These are phyloP conservation scores for Clarias fuscus DNA, from an alignment of 2,797 vertebrate species.

Conservation along the genomic window DNA sequence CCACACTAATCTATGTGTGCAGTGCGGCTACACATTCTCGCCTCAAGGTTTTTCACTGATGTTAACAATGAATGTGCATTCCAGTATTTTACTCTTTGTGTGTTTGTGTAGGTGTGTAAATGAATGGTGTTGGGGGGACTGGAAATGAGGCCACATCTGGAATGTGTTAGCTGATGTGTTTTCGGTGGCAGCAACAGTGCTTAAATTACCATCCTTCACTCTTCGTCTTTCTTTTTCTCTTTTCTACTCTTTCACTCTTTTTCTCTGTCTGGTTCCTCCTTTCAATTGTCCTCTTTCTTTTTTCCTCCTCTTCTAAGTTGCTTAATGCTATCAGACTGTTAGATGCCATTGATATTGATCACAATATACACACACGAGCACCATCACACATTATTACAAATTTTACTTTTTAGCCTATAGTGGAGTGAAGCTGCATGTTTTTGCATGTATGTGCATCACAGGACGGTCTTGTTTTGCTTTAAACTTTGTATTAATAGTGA, in stretches of 20 bases:
- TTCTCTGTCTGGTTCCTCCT: constrained; percentile 22
- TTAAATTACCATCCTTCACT: constrained; percentile 45
- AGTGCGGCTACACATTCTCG: constrained; percentile 22
- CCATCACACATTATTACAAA: constrained; percentile 44
- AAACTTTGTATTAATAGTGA: not conserved
- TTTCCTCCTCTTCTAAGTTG: not conserved
- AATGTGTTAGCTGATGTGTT: constrained; percentile 54
- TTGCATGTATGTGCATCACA: not conserved
- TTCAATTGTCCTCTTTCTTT: not conserved
- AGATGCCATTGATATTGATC: constrained; percentile 7
- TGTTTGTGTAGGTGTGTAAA: constrained; percentile 35
- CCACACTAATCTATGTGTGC: constrained; percentile 24
- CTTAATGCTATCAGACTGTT: constrained; percentile 5
- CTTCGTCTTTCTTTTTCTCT: constrained; percentile 8
- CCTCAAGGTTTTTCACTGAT: constrained; percentile 31
- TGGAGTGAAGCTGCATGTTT: not conserved
- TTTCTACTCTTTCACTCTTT: constrained; percentile 53
- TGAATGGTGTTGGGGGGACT: constrained; percentile 9
- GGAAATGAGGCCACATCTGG: constrained; percentile 49
- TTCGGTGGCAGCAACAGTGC: constrained; percentile 50
- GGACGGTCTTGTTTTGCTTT: not conserved
- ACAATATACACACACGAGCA: not conserved
- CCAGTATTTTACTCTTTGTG: constrained; percentile 33
- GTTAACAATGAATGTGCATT: constrained; percentile 48
- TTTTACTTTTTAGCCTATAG: constrained; percentile 41